A percentile compares a stretch with the other conserved stretches of the same genome.
Conservation (phyloP, 1,140 invertebrate species). For the Drosophila auraria region DNA sequence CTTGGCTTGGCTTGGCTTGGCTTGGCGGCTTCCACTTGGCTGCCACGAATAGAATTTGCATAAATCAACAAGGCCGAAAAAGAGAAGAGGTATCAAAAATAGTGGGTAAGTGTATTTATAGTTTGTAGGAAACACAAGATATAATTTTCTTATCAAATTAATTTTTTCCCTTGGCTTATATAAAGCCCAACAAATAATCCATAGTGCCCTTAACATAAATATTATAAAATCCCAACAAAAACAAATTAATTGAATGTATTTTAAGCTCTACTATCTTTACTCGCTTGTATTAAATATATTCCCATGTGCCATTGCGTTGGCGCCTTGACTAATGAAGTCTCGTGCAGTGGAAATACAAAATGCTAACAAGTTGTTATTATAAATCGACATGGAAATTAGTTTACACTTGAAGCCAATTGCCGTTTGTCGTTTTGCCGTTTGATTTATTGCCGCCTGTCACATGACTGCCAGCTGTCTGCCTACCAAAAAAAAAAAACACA, state of each 20-base stretch:
- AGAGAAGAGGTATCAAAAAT: slow-evolving; percentile 27
- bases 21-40: slow-evolving; percentile 23
- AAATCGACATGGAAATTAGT: slow-evolving; percentile 84
- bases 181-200: too few species aligned
- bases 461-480: slow-evolving; percentile 80
- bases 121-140: too few species aligned
- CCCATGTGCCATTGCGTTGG: slow-evolving; percentile 41
- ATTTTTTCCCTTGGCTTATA: too few species aligned
- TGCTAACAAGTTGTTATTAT: slow-evolving; percentile 84
- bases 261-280: background rate
- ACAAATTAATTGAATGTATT: background rate
- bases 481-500: slow-evolving; percentile 56
- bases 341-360: slow-evolving; percentile 66
- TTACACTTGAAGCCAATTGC: slow-evolving; percentile 82
- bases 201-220: too few species aligned
- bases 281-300: slow-evolving; percentile 3
- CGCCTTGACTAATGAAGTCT: slow-evolving; percentile 55
- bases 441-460: slow-evolving; percentile 82
- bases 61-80: slow-evolving; percentile 54
- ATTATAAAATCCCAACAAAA: background rate
- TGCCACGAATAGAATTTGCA: slow-evolving; percentile 53
- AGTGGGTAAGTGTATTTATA: slow-evolving; percentile 1
- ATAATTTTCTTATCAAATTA: too few species aligned
- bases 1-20: slow-evolving; percentile 20
- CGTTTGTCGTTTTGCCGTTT: slow-evolving; percentile 77